Evolutionary conservation across 1,140 invertebrate species (phyloP).

Genomic region (Adelges cooleyi): DNA sequence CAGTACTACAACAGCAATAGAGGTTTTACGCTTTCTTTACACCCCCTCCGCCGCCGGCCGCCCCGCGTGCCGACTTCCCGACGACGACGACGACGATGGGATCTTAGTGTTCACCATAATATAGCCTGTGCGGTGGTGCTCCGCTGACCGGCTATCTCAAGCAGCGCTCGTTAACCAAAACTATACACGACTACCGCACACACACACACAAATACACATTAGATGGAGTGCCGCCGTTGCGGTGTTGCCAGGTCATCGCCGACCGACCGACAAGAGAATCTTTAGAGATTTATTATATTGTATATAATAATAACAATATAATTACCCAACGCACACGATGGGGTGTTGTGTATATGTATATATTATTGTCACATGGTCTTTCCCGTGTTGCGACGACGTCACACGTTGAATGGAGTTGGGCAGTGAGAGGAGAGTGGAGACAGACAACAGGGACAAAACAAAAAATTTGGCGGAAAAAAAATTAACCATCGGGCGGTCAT

Average conservation of each 20-base stretch:
- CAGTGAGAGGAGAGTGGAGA: neutral
- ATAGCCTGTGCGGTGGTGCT: neutral
- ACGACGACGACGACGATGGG: slow-evolving; percentile 10
- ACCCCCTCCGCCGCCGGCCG: neutral
- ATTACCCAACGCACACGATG: neutral
- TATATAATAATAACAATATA: too few relatives aligned
- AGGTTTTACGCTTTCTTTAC: slow-evolving; percentile 24
- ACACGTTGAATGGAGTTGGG: neutral
- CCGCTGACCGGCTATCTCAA: neutral
- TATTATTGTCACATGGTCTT: slow-evolving; percentile 5
- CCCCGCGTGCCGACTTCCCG: neutral
- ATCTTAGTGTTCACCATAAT: slow-evolving; percentile 13
- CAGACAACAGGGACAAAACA: neutral
- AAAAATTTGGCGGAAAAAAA: neutral
- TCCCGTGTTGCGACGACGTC: neutral
- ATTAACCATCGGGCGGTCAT: neutral
- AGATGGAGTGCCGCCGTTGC: slow-evolving; percentile 3
- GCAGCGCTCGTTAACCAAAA: slow-evolving; percentile 27
- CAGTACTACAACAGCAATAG: too few relatives aligned
- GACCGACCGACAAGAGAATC: slow-evolving; percentile 8
- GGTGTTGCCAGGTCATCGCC: neutral
- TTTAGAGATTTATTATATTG: slow-evolving; percentile 23
- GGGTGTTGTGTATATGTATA: slow-evolving; percentile 6
- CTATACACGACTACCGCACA: slow-evolving; percentile 22
- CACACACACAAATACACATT: neutral